Percentiles rank a stretch among this genome's conserved stretches.
phyloP scores from a whole-genome alignment of 2,113 vertebrate species.

The Pelecanus crispus region DNA sequence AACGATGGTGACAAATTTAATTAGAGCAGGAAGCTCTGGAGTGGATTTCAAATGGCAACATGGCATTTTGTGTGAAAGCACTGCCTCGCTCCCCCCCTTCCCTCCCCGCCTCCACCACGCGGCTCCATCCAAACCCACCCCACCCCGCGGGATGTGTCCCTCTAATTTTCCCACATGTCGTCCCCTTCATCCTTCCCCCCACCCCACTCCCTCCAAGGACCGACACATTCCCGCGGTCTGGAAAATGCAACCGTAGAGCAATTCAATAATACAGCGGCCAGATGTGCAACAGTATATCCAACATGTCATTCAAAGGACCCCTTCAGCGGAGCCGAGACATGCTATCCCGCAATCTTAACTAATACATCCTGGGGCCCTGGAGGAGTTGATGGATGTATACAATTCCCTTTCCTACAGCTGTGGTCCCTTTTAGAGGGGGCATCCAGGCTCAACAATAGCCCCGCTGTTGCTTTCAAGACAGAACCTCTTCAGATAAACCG shows the following conservation, averaged over 20 bases:
- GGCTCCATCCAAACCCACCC: background rate
- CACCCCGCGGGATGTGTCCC: slow-evolving; percentile 12
- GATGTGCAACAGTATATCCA: slow-evolving; percentile 64
- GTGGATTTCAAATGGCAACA: slow-evolving; percentile 62
- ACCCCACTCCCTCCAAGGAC: background rate
- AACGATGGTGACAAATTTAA: slow-evolving; percentile 67
- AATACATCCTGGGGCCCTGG: slow-evolving; percentile 65
- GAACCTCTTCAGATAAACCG: slow-evolving; percentile 42
- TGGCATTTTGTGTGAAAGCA: slow-evolving; percentile 52
- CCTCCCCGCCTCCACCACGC: background rate
- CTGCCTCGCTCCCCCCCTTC: background rate
- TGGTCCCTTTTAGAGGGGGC: slow-evolving; percentile 56
- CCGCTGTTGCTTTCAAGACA: slow-evolving; percentile 64
- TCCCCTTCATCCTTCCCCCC: background rate
- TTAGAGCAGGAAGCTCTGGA: slow-evolving; percentile 66
- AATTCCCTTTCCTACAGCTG: slow-evolving; percentile 66
- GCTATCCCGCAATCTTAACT: slow-evolving; percentile 64
- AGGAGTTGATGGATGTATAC: slow-evolving; percentile 66
- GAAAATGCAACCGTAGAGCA: slow-evolving; percentile 41
- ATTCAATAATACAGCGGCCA: slow-evolving; percentile 45
- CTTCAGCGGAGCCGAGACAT: slow-evolving; percentile 59
- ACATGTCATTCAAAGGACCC: slow-evolving; percentile 62
- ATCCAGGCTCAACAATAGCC: slow-evolving; percentile 61
- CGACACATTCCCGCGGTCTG: slow-evolving; percentile 44
- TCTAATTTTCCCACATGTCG: slow-evolving; percentile 37